Percentiles rank a stretch among this genome's conserved stretches.
These are phyloP conservation scores for Zoanthus solanderi DNA, from an alignment of 92 coral and sea anemone species.

Conservation along the genomic window DNA sequence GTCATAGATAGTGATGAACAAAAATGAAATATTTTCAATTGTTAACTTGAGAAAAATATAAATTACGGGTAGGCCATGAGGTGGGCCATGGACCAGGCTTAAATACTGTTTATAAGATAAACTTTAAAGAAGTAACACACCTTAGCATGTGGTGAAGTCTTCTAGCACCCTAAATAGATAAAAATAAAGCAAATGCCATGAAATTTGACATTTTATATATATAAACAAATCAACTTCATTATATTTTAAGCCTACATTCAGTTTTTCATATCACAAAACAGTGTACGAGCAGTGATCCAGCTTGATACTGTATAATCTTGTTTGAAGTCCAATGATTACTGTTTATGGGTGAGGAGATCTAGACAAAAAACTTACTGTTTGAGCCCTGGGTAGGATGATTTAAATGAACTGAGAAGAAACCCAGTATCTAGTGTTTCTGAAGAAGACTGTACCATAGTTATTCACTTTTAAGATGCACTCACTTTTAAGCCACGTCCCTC, in stretches of 20 bases:
- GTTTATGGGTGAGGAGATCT: no score
- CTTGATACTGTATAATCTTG: no score
- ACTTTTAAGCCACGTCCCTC: no score
- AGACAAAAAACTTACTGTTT: no score
- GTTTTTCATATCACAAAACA: neutral
- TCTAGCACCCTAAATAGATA: slow-evolving; percentile 79
- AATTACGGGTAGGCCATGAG: neutral
- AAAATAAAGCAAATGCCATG: neutral
- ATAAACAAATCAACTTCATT: neutral
- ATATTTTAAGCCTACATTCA: neutral
- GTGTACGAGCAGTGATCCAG: neutral
- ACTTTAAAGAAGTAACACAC: slow-evolving; percentile 43
- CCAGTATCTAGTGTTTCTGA: no score
- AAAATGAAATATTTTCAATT: neutral
- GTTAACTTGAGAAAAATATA: neutral
- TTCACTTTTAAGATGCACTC: no score
- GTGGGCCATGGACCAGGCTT: neutral
- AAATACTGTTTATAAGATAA: neutral
- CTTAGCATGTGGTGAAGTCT: slow-evolving; percentile 95
- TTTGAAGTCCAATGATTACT: no score
- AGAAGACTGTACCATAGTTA: no score
- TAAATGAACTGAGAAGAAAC: no score
- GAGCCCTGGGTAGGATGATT: no score
- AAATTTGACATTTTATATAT: neutral
- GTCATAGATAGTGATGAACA: no score